Evolutionary conservation across 2,888 invertebrate species (phyloP), one percentile per base, ranked within the genome.

Genomic region (Autographa gamma): DNA sequence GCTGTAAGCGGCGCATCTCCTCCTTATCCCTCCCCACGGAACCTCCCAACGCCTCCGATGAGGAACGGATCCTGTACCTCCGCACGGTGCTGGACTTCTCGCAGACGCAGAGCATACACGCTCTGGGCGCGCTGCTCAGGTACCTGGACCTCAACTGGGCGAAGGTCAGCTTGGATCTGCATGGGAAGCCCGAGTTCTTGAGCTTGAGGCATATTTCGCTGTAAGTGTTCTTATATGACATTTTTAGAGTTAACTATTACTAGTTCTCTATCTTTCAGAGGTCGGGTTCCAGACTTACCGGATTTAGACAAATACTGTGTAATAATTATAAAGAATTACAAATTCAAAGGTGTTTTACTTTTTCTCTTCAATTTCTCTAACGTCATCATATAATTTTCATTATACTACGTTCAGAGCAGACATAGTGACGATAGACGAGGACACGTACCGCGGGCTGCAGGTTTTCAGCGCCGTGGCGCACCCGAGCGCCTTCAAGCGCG

Each of bases 401-500:
- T 25, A 0, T 9, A 1, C 16, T 1, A 18, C 25, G 13, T 0
- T 8, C 82, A 98, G 98, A 74, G 95, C 96, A 63, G 96, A 97
- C 85, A 95, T 97, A 83, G 97, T 98, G 19, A 96, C 96, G 77
- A 95, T 98, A 73, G 97, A 98, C 90, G 96, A 96, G 52, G 97
- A 97, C 77, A 97, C 97, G 0, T 98, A 97, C 90, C 96, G 96
- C 70, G 97, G 97, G 0, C 93, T 99, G 56, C 97, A 98, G 89
- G 97, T 99, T 77, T 98, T 98, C 90, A 96, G 97, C 75, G 95
- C 96, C 3, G 96, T 97, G 65, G 95, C 96, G 2, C 98, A 98
- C 86, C 98, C 98, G 11, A 97, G 98, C 72, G 96, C 96, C 43
- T 97, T 97, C 89, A 98, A 97, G 89, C 96, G 96, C 73, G 97